Base-by-base conservation (phyloP, 2,797 vertebrate genomes). In the Hypotaenidia philippensis region DNA sequence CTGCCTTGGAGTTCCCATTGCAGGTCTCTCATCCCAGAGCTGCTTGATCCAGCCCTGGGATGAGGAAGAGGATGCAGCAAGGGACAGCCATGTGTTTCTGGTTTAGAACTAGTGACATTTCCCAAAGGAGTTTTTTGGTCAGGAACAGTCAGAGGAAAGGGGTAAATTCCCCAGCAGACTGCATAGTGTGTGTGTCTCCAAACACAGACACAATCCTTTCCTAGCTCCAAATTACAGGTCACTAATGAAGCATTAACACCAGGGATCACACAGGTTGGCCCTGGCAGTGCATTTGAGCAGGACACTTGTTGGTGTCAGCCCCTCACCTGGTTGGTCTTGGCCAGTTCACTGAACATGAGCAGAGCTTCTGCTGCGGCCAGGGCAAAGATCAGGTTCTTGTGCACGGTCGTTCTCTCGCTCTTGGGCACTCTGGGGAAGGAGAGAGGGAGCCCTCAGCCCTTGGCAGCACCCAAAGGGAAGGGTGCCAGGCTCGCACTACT, bases 371-470 rank as follows among this genome's bases (percentile, higher is more conserved):
- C 99, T 1, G 98, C 89, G 18, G 98, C 98, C 85, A 99, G 95
- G 1, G 99, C 98, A 56, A 98, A 98, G 36, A 99, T 99, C 84
- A 99, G 98, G 97, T 99, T 99, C 97, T 99, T 99, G 96, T 99
- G 99, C 92, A 99, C 99, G 0, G 98, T 99, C 25, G 98, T 99
- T 26, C 98, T 96, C 77, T 99, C 99, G 0, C 98, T 99, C 93
- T 98, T 99, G 45, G 99, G 99, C 38, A 99, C 98, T 1, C 99
- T 99, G 96, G 71, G 36, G 13, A 59, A 38, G 53, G 11, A 75
- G 9, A 72, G 49, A 84, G 56, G 40, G 32, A 83, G 40, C 25
- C 27, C 63, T 66, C 72, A 92, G 87, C 25, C 27, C 59, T 66
- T 69, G 91, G 87, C 59, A 32, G 57, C n/a, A n/a, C 68, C 5